phyloP scores from a whole-genome alignment of 2,888 invertebrate species.

The Atherix ibis region DNA sequence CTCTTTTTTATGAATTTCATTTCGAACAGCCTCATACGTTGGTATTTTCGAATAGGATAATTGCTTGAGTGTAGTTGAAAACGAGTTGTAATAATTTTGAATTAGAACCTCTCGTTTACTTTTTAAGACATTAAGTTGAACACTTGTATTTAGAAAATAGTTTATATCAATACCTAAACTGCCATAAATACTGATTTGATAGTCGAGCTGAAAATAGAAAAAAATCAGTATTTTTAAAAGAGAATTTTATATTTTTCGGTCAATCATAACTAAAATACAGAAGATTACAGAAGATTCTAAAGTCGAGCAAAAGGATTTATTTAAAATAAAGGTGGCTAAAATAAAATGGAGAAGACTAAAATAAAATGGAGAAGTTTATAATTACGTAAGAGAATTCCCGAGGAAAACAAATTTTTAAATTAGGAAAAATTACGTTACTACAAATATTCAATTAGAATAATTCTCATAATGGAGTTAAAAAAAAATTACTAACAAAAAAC shows the following conservation, averaged over 20 bases:
- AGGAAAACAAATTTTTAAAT: too few relatives aligned
- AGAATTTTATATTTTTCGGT: not conserved
- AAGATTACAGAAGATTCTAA: not conserved
- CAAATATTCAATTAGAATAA: too few relatives aligned
- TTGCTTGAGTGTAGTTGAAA: slow-evolving; percentile 16
- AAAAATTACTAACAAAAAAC: too few relatives aligned
- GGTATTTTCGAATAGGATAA: slow-evolving; percentile 14
- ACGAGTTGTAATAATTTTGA: slow-evolving; percentile 9
- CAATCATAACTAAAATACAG: not conserved
- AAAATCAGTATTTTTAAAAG: not conserved
- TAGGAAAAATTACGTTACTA: too few relatives aligned
- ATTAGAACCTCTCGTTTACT: slow-evolving; percentile 10
- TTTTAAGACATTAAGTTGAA: slow-evolving; percentile 9
- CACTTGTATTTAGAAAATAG: slow-evolving; percentile 14
- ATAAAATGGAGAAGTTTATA: too few relatives aligned
- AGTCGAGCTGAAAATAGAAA: slow-evolving; percentile 20
- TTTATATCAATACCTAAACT: slow-evolving; percentile 14
- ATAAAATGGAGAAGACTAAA: too few relatives aligned
- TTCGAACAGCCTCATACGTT: not conserved
- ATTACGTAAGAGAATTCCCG: too few relatives aligned
- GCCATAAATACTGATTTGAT: slow-evolving; percentile 28
- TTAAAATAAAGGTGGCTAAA: too few relatives aligned
- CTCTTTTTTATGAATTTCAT: slow-evolving; percentile 1
- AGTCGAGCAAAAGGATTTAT: too few relatives aligned
- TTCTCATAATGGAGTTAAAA: too few relatives aligned